A percentile compares a stretch with the other conserved stretches of the same genome.
Conservation (phyloP, 2,797 vertebrate species). For the Sitta carolinensis region DNA sequence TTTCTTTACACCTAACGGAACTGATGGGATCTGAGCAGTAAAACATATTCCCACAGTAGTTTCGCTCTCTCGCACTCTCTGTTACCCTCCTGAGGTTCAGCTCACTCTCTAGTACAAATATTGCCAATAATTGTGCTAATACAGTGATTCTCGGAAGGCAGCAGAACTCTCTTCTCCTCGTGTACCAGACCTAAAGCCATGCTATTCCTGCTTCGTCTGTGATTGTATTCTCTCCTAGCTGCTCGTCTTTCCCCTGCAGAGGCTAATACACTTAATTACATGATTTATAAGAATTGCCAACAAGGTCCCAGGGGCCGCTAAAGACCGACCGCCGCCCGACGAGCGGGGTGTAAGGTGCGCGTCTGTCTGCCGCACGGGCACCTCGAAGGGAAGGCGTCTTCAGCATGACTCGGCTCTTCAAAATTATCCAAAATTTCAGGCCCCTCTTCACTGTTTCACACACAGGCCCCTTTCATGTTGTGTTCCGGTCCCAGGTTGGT, state of each 20-base stretch:
- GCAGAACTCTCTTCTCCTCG: neutral
- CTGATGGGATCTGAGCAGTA: constrained; percentile 31
- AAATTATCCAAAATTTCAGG: neutral
- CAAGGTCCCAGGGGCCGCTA: neutral
- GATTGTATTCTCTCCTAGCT: neutral
- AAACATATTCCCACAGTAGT: constrained; percentile 36
- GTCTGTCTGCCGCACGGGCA: neutral
- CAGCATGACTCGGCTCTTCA: neutral
- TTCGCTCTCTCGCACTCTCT: neutral
- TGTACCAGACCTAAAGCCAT: neutral
- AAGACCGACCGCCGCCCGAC: neutral
- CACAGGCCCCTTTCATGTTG: neutral
- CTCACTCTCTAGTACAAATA: constrained; percentile 39
- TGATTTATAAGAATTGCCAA: neutral
- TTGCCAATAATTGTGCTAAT: constrained; percentile 16
- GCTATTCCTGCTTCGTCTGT: neutral
- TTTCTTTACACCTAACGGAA: constrained; percentile 65
- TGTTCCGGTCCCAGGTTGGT: neutral
- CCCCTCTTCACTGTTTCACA: neutral
- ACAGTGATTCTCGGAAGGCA: neutral
- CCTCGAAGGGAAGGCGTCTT: neutral
- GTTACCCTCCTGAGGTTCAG: constrained; percentile 37
- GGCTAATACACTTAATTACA: neutral
- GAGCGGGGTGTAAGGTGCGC: neutral
- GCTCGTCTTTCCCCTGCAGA: neutral